Evolutionary conservation across 2,797 vertebrate genomes (phyloP), one percentile per base, ranked within the genome.

Genomic region (Schizopygopsis malacanthus): DNA sequence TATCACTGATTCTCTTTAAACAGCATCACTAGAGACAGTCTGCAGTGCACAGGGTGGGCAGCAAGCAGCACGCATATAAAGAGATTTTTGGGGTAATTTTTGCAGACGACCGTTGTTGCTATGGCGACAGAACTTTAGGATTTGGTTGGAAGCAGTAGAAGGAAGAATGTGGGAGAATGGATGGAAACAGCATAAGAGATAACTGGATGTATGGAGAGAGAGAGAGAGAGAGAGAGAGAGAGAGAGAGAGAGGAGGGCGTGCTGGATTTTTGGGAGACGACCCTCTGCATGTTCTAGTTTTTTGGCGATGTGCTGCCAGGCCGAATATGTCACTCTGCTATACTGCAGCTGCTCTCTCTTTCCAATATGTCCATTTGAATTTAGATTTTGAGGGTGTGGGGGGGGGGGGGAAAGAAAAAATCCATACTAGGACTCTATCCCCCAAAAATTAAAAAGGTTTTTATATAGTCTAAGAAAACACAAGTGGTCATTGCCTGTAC

Each of bases 101-200:
- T 63, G 89, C 93, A 94, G 92, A 95, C 83, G 88, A 92, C 91
- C 94, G 94, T 93, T 95, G 94, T 96, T 96, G 94, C 95, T 93
- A 96, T 95, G 95, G 94, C 43, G 93, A 95, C 93, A 92, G 93
- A 95, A 95, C 93, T 95, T 95, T 95, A 90, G 90, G 93, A 93
- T 94, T 94, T 93, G 90, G 91, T 67, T 88, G 89, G 86, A 87
- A 92, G 88, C 90, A 89, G 77, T 73, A 72, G 79, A 89, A 87
- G 93, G 92, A 94, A 92, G 92, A 89, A 90, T 91, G 90, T 79
- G 87, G 89, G 90, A 87, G 45, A 81, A 22, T 8, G 86, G 88
- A 79, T 79, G 87, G 75, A 87, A 84, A 16, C 4, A 84, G 86
- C 86, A 79, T 47, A 72, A 82, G 81, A 82, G 59, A 73, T 70